Conservation (phyloP, 1,140 invertebrate species). For the Heliconius melpomene region DNA sequence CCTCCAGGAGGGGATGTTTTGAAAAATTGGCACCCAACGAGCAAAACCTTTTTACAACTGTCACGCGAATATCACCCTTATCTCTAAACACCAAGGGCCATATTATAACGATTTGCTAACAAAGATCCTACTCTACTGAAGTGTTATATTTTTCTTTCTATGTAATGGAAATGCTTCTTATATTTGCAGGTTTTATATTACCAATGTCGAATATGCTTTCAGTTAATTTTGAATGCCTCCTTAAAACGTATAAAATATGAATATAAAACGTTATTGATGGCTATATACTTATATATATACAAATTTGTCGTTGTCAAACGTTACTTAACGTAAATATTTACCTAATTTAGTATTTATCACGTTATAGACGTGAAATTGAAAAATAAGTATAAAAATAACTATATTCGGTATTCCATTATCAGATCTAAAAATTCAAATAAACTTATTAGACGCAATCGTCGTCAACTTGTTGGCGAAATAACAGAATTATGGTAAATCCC, state of each 20-base stretch:
- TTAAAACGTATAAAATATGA: neutral
- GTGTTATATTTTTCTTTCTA: slow-evolving; percentile 26
- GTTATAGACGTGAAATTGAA: neutral
- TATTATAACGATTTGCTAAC: slow-evolving; percentile 18
- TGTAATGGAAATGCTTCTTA: slow-evolving; percentile 28
- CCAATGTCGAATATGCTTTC: slow-evolving; percentile 12
- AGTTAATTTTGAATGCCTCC: neutral
- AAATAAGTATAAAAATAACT: neutral
- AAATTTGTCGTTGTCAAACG: neutral
- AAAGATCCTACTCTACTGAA: slow-evolving; percentile 31
- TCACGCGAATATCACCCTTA: slow-evolving; percentile 55
- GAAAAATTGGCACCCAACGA: slow-evolving; percentile 76
- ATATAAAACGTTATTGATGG: too few species aligned
- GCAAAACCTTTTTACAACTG: slow-evolving; percentile 59
- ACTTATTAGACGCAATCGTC: slow-evolving; percentile 28
- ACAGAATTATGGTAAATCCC: slow-evolving; percentile 72
- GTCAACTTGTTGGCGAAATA: slow-evolving; percentile 61
- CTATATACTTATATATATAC: too few species aligned
- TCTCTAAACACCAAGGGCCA: slow-evolving; percentile 11
- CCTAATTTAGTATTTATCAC: neutral
- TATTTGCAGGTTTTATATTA: slow-evolving; percentile 23
- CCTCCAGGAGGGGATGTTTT: slow-evolving; percentile 73
- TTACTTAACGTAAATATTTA: neutral
- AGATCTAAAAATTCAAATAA: slow-evolving; percentile 19
- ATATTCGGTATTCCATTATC: neutral